Evolutionary conservation across 2,797 vertebrate species (phyloP).

Genomic region (Microtus obscurus): DNA sequence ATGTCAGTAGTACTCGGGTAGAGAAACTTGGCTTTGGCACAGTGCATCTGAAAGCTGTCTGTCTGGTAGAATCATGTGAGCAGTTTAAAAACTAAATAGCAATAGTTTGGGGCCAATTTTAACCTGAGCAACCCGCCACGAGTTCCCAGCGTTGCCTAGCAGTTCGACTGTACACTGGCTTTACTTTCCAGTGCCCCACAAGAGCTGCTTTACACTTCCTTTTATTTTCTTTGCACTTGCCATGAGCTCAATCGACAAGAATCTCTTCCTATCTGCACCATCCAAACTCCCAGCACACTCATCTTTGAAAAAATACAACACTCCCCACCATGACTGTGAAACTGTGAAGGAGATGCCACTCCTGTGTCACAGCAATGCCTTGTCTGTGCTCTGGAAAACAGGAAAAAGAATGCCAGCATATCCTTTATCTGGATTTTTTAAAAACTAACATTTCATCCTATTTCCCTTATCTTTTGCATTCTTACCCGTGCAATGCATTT

Average conservation of each 20-base stretch:
- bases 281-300: not conserved
- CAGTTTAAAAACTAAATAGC: slow-evolving; percentile 42
- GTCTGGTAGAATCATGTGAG: not conserved
- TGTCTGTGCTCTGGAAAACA: slow-evolving; percentile 31
- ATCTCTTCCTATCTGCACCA: not conserved
- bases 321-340: not conserved
- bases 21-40: slow-evolving; percentile 30
- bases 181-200: slow-evolving; percentile 38
- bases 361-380: not conserved
- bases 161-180: not conserved
- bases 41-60: slow-evolving; percentile 9
- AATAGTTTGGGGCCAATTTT: not conserved
- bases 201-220: not conserved
- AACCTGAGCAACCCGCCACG: slow-evolving; percentile 8
- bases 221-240: slow-evolving; percentile 16
- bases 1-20: not conserved
- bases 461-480: slow-evolving; percentile 42
- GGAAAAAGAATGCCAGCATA: not conserved
- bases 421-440: slow-evolving; percentile 12
- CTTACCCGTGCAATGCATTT: not conserved
- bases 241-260: slow-evolving; percentile 28
- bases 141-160: not conserved
- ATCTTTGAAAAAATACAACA: not conserved
- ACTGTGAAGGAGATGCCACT: not conserved
- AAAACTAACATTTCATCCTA: slow-evolving; percentile 38